Percentiles rank a stretch among this genome's conserved stretches.
phyloP scores from a whole-genome alignment of 2,888 invertebrate species.

The Drosophila conformis region DNA sequence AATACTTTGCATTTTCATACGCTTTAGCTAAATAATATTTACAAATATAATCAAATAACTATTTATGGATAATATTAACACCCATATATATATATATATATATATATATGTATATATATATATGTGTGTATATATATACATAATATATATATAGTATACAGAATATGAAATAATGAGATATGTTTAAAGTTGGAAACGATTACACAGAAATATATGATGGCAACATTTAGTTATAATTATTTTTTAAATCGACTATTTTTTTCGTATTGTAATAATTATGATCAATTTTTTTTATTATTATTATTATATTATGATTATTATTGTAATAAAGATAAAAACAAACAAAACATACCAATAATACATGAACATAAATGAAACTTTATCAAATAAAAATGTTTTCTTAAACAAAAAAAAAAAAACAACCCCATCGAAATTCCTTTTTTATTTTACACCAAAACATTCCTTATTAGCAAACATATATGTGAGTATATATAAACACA shows the following conservation, averaged over 20 bases:
- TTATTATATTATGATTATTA: slow-evolving; percentile 57
- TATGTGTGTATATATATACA: slow-evolving; percentile 24
- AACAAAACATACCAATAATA: slow-evolving; percentile 76
- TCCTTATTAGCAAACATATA: slow-evolving; percentile 9
- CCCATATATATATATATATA: slow-evolving; percentile 28
- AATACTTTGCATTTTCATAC: slow-evolving; percentile 82
- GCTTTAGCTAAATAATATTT: slow-evolving; percentile 80
- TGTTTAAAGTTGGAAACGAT: slow-evolving; percentile 43
- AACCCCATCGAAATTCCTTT: slow-evolving; percentile 72
- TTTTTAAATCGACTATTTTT: slow-evolving; percentile 56
- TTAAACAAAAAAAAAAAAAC: slow-evolving; percentile 72
- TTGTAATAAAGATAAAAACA: slow-evolving; percentile 60
- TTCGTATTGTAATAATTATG: slow-evolving; percentile 61
- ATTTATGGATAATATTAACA: slow-evolving; percentile 59
- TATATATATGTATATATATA: slow-evolving; percentile 15
- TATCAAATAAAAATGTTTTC: slow-evolving; percentile 79
- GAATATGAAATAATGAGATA: slow-evolving; percentile 43
- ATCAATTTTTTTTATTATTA: slow-evolving; percentile 53
- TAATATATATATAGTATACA: slow-evolving; percentile 15
- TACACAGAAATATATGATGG: slow-evolving; percentile 40
- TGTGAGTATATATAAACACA: slow-evolving; percentile 2
- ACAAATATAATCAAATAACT: slow-evolving; percentile 60
- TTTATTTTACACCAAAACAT: slow-evolving; percentile 51
- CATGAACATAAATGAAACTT: slow-evolving; percentile 75
- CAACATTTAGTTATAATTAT: slow-evolving; percentile 69